Evolutionary conservation across 2,797 vertebrate species (phyloP).

Genomic region (Onychomys torridus): DNA sequence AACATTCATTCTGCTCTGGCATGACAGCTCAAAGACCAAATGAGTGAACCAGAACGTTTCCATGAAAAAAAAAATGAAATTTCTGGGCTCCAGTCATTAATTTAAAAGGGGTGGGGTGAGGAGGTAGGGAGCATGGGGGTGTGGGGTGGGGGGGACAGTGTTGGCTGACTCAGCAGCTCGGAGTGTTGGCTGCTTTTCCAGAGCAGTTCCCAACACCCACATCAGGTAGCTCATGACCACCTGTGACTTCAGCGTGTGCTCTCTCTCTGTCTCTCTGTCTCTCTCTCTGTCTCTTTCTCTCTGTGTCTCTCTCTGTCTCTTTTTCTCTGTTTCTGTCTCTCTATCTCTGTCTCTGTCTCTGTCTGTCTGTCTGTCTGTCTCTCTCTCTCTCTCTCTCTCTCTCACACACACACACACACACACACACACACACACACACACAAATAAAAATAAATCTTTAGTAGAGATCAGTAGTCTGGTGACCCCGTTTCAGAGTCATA

Average conservation of each 20-base stretch:
- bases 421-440: neutral
- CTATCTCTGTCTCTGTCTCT: neutral
- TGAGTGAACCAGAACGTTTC: neutral
- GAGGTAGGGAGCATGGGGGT: too few relatives aligned
- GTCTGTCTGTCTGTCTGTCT: too few relatives aligned
- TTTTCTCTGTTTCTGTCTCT: too few relatives aligned
- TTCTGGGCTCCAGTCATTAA: neutral
- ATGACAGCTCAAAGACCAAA: neutral
- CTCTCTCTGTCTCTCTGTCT: too few relatives aligned
- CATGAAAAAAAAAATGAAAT: neutral
- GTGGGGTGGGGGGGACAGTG: neutral
- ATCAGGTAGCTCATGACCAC: neutral
- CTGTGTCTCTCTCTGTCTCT: too few relatives aligned
- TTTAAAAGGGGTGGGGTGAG: neutral
- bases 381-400: neutral
- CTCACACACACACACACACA: neutral
- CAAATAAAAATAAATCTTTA: neutral
- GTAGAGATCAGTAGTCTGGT: neutral
- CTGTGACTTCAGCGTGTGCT: neutral
- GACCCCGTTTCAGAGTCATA: rapidly evolving
- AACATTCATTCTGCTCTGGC: neutral
- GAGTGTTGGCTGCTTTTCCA: neutral
- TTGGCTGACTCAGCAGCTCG: neutral
- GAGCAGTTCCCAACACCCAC: too few relatives aligned
- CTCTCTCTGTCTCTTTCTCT: too few relatives aligned